Evolutionary conservation across 2,113 vertebrate species (phyloP).

Genomic region (Seriola rivoliana): DNA sequence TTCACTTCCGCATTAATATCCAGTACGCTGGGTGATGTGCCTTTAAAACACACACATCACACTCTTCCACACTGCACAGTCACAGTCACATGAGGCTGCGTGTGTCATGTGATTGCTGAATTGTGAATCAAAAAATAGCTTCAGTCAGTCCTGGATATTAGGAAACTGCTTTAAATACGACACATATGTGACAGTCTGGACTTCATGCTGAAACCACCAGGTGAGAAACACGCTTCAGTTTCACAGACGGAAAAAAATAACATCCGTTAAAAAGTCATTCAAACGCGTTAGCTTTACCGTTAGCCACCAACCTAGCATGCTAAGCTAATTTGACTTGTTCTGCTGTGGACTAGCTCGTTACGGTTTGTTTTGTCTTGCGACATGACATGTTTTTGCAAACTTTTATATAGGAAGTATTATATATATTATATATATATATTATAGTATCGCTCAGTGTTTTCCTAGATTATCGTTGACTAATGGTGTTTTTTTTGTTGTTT

Average conservation of each 20-base stretch:
- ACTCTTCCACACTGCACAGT: too few species aligned
- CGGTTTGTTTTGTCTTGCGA: not conserved
- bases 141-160: not conserved
- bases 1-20: too few species aligned
- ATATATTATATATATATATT: too few species aligned
- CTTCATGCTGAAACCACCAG: not conserved
- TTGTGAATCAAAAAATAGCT: not conserved
- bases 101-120: conserved; percentile 64
- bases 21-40: too few species aligned
- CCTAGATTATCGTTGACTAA: not conserved
- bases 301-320: conserved; percentile 47
- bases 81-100: too few species aligned
- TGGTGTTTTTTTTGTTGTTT: not conserved
- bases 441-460: not conserved
- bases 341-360: not conserved
- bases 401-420: rapidly evolving
- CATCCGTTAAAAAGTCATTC: not conserved
- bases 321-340: conserved; percentile 26
- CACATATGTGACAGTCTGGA: not conserved
- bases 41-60: too few species aligned
- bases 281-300: conserved; percentile 10
- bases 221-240: conserved; percentile 2
- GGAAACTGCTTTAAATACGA: rapidly evolving
- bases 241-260: rapidly evolving
- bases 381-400: rapidly evolving